A percentile compares a stretch with the other conserved stretches of the same genome.
Conservation (phyloP, 2,797 vertebrate genomes). For the Sebastolobus alascanus region DNA sequence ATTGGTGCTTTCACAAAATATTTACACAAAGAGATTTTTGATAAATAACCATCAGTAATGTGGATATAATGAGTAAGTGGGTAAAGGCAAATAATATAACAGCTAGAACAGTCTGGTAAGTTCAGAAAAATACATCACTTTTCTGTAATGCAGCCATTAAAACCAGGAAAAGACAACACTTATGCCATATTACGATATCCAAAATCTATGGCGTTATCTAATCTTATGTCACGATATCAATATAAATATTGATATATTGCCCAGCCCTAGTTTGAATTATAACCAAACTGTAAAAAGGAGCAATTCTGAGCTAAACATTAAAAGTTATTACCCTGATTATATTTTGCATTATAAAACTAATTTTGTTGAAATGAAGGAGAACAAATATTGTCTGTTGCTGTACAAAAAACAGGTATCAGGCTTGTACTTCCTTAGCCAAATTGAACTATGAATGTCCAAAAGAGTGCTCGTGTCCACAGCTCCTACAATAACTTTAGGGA, state of each 20-base stretch:
- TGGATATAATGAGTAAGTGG: too few species aligned
- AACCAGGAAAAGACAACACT: accelerated
- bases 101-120: too few species aligned
- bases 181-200: background rate
- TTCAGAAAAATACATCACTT: too few species aligned
- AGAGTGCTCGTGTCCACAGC: background rate
- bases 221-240: background rate
- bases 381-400: background rate
- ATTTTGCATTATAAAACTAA: background rate
- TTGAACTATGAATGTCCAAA: background rate
- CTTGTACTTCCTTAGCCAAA: background rate
- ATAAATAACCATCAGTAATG: too few species aligned
- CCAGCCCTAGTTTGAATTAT: background rate
- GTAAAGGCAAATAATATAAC: too few species aligned
- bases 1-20: too few species aligned
- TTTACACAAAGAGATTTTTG: too few species aligned
- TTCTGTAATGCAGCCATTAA: too few species aligned
- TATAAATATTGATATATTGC: background rate
- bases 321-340: background rate
- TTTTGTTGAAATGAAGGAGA: background rate
- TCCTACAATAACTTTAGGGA: background rate
- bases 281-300: background rate
- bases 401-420: background rate
- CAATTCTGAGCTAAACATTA: background rate
- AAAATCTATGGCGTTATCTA: background rate